A percentile compares a stretch with the other conserved stretches of the same genome.
phyloP scores from a whole-genome alignment of 2,888 invertebrate species.

The Drosophila robusta region DNA sequence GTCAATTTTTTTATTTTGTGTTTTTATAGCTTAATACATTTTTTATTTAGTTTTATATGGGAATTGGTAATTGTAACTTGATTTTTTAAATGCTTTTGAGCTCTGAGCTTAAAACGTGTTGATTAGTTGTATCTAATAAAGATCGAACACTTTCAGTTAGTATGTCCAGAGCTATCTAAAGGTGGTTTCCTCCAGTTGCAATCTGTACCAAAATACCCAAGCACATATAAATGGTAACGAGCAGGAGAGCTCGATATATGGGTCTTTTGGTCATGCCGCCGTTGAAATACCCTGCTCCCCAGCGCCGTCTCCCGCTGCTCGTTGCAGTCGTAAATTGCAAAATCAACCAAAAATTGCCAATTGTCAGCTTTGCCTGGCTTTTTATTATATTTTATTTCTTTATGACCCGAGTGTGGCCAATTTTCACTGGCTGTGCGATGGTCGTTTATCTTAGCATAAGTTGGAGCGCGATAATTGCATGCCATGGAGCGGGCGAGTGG shows the following conservation, averaged over 20 bases:
- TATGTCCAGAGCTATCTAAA: neutral
- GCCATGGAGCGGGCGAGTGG: slow-evolving; percentile 51
- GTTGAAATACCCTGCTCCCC: slow-evolving; percentile 19
- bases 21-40: too few species aligned
- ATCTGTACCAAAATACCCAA: neutral
- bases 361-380: slow-evolving; percentile 58
- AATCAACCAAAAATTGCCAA: slow-evolving; percentile 75
- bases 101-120: too few species aligned
- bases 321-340: slow-evolving; percentile 59
- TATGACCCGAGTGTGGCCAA: slow-evolving; percentile 70
- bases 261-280: slow-evolving; percentile 73
- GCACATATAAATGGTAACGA: neutral
- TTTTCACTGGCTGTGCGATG: slow-evolving; percentile 54
- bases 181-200: neutral
- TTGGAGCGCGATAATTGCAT: slow-evolving; percentile 83
- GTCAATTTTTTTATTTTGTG: too few species aligned
- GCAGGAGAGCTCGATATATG: slow-evolving; percentile 21
- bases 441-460: slow-evolving; percentile 79
- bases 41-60: too few species aligned
- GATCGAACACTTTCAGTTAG: neutral
- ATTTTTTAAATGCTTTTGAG: too few species aligned
- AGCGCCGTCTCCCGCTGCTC: slow-evolving; percentile 9
- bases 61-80: too few species aligned
- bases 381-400: slow-evolving; percentile 42
- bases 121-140: neutral